Percentiles rank a stretch among this genome's conserved stretches.
These are phyloP conservation scores for Boleophthalmus pectinirostris DNA, from an alignment of 2,113 vertebrate species.

Conservation along the genomic window DNA sequence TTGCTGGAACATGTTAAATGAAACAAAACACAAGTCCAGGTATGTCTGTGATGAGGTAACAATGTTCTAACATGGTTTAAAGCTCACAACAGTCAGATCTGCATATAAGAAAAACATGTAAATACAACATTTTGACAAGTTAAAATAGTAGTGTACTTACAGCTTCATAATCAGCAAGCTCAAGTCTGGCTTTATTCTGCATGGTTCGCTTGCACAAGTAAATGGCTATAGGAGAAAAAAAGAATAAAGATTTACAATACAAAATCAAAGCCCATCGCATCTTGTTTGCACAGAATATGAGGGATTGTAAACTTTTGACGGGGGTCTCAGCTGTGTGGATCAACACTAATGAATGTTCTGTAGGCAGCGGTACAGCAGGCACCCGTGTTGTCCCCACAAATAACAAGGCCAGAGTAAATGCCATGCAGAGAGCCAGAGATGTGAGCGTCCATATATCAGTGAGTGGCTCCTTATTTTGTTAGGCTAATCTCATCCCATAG, in stretches of 20 bases:
- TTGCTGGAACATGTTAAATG: background rate
- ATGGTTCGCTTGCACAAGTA: conserved; percentile 98
- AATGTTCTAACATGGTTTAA: too few species aligned
- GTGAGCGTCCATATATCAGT: conserved; percentile 9
- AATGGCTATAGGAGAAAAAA: conserved; percentile 80
- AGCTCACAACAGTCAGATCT: too few species aligned
- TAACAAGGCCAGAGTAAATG: conserved; percentile 39
- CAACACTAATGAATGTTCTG: conserved; percentile 36
- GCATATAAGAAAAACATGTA: background rate
- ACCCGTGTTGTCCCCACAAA: conserved; percentile 25
- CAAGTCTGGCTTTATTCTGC: conserved; percentile 97
- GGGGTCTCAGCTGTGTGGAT: conserved; percentile 37
- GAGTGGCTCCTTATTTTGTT: conserved; percentile 34
- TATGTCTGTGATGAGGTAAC: too few species aligned
- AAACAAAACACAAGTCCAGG: too few species aligned
- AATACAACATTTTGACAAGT: conserved; percentile 8
- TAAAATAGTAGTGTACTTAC: conserved; percentile 78
- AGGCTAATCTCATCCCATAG: conserved; percentile 37
- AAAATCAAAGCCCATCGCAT: conserved; percentile 6
- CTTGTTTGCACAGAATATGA: conserved; percentile 19
- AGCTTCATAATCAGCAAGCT: conserved; percentile 94
- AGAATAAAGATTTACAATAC: conserved; percentile 24
- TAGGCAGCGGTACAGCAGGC: conserved; percentile 3
- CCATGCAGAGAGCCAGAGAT: conserved; percentile 26
- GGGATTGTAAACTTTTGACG: background rate